A percentile compares a stretch with the other conserved stretches of the same genome.
These are phyloP conservation scores for Lanistes nyassanus DNA, from an alignment of 1,140 invertebrate species.

Conservation along the genomic window DNA sequence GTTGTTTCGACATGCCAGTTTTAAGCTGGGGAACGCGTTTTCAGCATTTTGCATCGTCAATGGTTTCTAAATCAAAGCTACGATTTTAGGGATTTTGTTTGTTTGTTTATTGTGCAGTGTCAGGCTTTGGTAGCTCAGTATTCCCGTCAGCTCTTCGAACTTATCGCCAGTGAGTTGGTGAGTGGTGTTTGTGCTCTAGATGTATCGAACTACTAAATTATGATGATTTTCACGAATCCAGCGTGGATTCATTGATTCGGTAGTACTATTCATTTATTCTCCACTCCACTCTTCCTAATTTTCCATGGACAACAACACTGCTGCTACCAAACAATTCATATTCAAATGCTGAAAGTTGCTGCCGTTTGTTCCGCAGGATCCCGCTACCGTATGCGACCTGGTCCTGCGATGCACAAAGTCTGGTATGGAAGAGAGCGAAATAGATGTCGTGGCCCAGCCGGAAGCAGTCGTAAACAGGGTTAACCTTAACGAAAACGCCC, in stretches of 20 bases:
- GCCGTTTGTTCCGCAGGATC: not conserved
- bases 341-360: not conserved
- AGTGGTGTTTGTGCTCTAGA: not conserved
- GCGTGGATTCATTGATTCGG: no score
- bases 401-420: conserved; percentile 7
- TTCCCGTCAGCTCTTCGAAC: conserved; percentile 14
- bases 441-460: not conserved
- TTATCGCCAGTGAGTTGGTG: conserved; percentile 20
- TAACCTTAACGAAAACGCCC: not conserved
- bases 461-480: not conserved
- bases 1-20: no score
- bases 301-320: not conserved
- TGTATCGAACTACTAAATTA: no score
- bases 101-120: conserved; percentile 22
- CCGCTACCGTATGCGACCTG: conserved; percentile 1
- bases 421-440: not conserved
- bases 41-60: no score
- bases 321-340: no score
- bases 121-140: conserved; percentile 10
- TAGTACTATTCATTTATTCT: no score
- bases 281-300: not conserved
- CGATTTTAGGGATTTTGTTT: no score
- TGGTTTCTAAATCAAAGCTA: no score
- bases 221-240: no score
- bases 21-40: not conserved